Percentiles rank a stretch among this genome's conserved stretches.
Evolutionary conservation across 2,888 invertebrate genomes (phyloP).

Genomic region (Plagiodera versicolora): DNA sequence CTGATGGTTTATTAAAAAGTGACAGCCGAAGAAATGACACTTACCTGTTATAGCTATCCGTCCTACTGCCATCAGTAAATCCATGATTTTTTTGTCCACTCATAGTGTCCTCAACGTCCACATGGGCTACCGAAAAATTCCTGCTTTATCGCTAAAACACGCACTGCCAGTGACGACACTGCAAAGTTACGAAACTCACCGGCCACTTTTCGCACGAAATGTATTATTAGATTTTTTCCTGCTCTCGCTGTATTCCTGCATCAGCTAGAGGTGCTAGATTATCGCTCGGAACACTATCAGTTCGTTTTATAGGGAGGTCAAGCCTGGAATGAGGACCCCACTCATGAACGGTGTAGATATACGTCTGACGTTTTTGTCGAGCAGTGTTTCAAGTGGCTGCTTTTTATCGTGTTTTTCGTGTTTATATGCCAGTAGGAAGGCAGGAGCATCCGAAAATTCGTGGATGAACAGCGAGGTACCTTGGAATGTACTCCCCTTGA

Average conservation of each 20-base stretch:
- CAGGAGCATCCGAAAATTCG: too few relatives aligned
- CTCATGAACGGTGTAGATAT: background rate
- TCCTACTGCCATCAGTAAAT: constrained; percentile 30
- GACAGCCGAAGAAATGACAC: too few relatives aligned
- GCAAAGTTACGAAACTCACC: constrained; percentile 5
- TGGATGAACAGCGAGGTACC: too few relatives aligned
- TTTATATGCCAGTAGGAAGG: background rate
- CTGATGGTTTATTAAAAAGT: too few relatives aligned
- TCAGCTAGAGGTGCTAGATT: background rate
- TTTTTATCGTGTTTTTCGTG: background rate
- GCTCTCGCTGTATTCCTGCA: background rate
- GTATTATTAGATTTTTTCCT: constrained; percentile 13
- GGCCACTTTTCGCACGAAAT: background rate
- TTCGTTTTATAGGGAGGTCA: constrained; percentile 12
- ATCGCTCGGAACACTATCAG: constrained; percentile 7
- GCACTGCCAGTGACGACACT: background rate
- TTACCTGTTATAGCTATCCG: constrained; percentile 30
- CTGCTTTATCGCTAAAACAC: constrained; percentile 8
- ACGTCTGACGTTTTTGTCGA: background rate
- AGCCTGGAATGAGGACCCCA: background rate
- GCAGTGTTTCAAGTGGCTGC: background rate
- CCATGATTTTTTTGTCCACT: constrained; percentile 29
- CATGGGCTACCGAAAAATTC: constrained; percentile 12
- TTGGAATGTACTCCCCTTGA: too few relatives aligned
- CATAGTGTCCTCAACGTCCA: constrained; percentile 19